phyloP scores from a whole-genome alignment of 1,140 invertebrate genomes.

The Calliphora vicina region DNA sequence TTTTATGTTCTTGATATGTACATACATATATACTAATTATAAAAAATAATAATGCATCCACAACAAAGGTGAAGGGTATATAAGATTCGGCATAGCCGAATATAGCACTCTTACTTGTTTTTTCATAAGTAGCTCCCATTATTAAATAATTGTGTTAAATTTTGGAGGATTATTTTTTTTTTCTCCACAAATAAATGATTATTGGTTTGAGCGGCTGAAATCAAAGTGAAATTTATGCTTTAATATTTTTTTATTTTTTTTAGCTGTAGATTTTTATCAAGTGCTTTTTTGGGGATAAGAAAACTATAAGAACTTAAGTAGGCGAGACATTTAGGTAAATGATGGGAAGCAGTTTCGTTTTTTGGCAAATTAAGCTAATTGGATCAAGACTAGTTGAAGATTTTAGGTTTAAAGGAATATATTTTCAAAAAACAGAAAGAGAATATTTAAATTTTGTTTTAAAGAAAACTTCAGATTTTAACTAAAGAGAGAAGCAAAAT shows the following conservation, averaged over 20 bases:
- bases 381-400: background rate
- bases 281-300: background rate
- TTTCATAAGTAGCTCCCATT: background rate
- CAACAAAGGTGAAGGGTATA: too few relatives aligned
- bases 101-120: background rate
- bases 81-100: too few relatives aligned
- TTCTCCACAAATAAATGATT: background rate
- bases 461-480: too few relatives aligned
- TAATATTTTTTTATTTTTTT: background rate
- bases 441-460: too few relatives aligned
- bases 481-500: too few relatives aligned
- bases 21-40: too few relatives aligned
- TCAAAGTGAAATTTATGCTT: background rate
- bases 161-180: background rate
- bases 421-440: too few relatives aligned
- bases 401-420: background rate
- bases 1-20: too few relatives aligned
- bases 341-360: background rate
- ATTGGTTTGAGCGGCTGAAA: background rate
- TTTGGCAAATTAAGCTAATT: background rate
- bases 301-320: too few relatives aligned
- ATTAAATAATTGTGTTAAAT: background rate
- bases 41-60: too few relatives aligned
- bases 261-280: background rate
- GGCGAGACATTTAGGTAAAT: background rate